A percentile compares a stretch with the other conserved stretches of the same genome.
Evolutionary conservation across 1,140 invertebrate species (phyloP).

Genomic region (Orius laevigatus): DNA sequence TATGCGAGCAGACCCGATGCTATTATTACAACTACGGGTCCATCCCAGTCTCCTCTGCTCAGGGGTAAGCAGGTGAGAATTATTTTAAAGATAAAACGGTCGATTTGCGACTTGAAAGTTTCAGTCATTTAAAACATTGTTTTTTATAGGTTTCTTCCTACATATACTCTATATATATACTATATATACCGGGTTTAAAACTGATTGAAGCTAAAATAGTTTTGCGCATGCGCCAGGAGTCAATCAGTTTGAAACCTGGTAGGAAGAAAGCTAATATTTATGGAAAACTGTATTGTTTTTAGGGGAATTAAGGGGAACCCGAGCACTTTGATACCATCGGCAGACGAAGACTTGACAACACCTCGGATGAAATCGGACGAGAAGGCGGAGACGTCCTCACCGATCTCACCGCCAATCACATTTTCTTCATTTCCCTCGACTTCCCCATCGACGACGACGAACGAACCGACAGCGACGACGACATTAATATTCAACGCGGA

Average conservation of each 20-base stretch:
- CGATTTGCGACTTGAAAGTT: background rate
- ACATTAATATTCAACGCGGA: background rate
- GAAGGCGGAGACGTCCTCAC: too few relatives aligned
- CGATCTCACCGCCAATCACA: background rate
- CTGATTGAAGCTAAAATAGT: too few relatives aligned
- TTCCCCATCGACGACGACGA: background rate
- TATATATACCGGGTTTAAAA: background rate
- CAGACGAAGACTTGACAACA: conserved; percentile 1
- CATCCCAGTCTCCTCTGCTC: conserved; percentile 68
- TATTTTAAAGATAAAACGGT: conserved; percentile 5
- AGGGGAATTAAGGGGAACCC: conserved; percentile 4
- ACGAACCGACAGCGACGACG: background rate
- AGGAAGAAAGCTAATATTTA: too few relatives aligned
- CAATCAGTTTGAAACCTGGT: too few relatives aligned
- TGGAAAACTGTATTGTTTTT: too few relatives aligned
- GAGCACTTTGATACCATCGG: background rate
- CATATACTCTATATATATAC: background rate
- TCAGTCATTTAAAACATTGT: background rate
- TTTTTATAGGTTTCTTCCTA: background rate
- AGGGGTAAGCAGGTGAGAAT: conserved; percentile 64
- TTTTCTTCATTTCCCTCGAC: background rate
- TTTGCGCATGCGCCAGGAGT: too few relatives aligned
- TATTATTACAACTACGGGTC: conserved; percentile 83
- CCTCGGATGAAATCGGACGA: too few relatives aligned
- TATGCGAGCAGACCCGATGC: conserved; percentile 74